Evolutionary conservation across 1,140 invertebrate species (phyloP), one percentile per base, ranked within the genome.

Genomic region (Neodiprion pinetum): DNA sequence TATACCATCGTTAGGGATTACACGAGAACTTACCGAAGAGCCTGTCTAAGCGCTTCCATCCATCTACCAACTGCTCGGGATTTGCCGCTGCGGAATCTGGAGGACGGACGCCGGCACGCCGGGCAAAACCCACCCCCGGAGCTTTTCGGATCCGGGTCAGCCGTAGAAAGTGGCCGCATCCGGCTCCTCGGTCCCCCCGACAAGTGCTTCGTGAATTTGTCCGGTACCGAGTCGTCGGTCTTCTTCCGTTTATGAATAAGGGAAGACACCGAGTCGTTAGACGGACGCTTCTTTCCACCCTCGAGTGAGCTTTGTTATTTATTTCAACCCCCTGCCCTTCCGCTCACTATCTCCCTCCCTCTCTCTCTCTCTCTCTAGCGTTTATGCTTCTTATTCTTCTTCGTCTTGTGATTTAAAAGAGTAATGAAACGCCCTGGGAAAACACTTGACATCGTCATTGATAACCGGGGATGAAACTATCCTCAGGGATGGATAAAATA

Each of bases 251-350:
- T 61, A 61, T 61, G 53, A 61, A 61, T 61, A 61, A 61, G 53
- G 53, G 53, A 61, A 61, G 53, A 61, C 53, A 61, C 53, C 5
- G 53, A 61, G 53, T 61, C 53, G 53, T 61, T 61, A 61, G 53
- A 61, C 53, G 53, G n/a, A 17, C n/a, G 11, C 53, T 61, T 61
- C 9, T 17, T 17, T 9, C 53, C 11, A 5, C 53, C 53, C 5
- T 7, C 3, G n/a, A 61, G 53, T 61, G n/a, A 61, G 11, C 53
- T 17, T 61, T 61, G 53, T 61, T 61, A 61, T 61, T 61, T 61
- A 61, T 61, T 61, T 61, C n/a, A 40, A 4, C 28, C 28, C 28
- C 28, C 28, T 5, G 28, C 28, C 28, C 28, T 40, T 40, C 2
- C 28, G 28, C 53, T 61, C 9, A 14, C 53, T 17, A 2, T 40